A percentile compares a stretch with the other conserved stretches of the same genome.
Conservation (phyloP, 2,888 invertebrate genomes). For the Ethmia dodecea region DNA sequence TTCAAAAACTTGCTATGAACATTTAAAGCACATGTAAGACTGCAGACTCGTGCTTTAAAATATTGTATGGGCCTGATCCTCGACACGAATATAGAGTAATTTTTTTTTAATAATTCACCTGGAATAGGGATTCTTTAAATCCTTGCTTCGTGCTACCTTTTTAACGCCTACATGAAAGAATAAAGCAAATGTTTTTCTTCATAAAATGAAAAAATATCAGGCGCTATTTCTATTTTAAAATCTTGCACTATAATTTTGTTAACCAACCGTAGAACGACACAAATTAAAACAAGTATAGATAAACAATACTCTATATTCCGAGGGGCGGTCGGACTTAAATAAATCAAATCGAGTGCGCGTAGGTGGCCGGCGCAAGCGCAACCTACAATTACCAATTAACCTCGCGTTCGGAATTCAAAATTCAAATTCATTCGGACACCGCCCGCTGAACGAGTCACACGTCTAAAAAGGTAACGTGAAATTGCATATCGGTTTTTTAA, state of each 20-base stretch:
- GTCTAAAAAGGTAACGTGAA: conserved; percentile 44
- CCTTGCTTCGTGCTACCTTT: no score
- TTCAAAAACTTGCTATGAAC: no score
- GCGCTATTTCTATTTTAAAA: background rate
- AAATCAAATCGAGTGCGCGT: conserved; percentile 57
- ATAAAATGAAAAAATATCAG: background rate
- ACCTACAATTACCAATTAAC: conserved; percentile 68
- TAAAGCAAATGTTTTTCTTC: background rate
- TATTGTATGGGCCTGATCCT: no score
- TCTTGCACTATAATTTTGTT: background rate
- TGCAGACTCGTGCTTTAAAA: no score
- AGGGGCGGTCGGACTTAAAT: conserved; percentile 52
- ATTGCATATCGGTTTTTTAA: conserved; percentile 20
- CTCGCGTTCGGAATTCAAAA: conserved; percentile 49
- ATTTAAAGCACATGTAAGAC: no score
- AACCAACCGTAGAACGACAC: background rate
- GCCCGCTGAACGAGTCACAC: conserved; percentile 32
- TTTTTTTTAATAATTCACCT: no score
- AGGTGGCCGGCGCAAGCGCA: conserved; percentile 50
- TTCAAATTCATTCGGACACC: conserved; percentile 49
- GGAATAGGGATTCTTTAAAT: no score
- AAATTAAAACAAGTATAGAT: conserved; percentile 30
- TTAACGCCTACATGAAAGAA: background rate
- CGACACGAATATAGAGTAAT: no score
- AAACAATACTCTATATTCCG: conserved; percentile 49